Percentiles rank a stretch among this genome's conserved stretches.
These are phyloP conservation scores for Lycodopsis pacificus DNA, from an alignment of 2,797 vertebrate species.

Conservation along the genomic window DNA sequence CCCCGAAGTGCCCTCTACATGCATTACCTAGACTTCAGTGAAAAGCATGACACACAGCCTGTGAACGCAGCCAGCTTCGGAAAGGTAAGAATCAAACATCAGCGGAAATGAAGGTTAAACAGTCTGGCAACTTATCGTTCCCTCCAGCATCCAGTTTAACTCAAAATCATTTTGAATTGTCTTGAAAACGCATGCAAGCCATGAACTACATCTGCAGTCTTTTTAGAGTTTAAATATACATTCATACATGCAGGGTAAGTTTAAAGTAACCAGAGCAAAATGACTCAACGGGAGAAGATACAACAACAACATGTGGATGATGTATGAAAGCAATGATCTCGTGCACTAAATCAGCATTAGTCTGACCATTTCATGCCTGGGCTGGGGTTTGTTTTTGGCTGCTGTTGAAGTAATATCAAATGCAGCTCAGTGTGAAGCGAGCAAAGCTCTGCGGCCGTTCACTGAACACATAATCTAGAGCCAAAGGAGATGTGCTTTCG, in stretches of 20 bases:
- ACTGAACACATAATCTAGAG: conserved; percentile 79
- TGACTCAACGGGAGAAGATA: conserved; percentile 2
- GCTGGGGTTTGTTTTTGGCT: conserved; percentile 26
- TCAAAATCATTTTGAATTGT: neutral
- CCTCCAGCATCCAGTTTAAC: neutral
- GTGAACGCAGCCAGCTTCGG: conserved; percentile 99
- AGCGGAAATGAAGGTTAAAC: neutral
- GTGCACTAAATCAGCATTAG: conserved; percentile 26
- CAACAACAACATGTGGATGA: neutral
- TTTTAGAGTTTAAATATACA: neutral
- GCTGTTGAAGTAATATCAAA: conserved; percentile 58
- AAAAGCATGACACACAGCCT: conserved; percentile 97
- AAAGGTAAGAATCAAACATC: conserved; percentile 87
- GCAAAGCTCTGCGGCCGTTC: conserved; percentile 53
- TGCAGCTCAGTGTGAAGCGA: conserved; percentile 67
- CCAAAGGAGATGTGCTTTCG: conserved; percentile 78
- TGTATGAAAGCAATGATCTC: conserved; percentile 30
- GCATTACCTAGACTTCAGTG: conserved; percentile 99
- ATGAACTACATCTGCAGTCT: neutral
- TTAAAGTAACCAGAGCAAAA: conserved; percentile 12
- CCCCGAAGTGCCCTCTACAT: conserved; percentile 98
- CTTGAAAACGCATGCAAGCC: neutral
- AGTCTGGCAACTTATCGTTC: neutral
- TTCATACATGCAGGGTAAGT: neutral
- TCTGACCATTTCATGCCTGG: conserved; percentile 45